These are phyloP conservation scores for Ceyx cyanopectus DNA, from an alignment of 2,113 vertebrate genomes.

Conservation along the genomic window DNA sequence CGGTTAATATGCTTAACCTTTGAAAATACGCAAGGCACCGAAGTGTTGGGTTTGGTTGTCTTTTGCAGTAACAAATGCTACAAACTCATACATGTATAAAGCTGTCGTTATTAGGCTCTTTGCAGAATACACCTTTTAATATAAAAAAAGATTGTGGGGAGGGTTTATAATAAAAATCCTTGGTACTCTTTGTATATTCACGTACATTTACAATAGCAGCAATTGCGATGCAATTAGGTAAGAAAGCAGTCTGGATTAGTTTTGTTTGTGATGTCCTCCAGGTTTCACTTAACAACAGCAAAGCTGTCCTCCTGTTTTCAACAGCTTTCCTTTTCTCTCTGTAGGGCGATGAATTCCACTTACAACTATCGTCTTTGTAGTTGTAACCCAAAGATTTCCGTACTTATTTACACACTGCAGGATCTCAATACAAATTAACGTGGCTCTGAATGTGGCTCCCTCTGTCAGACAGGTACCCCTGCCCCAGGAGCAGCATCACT, in stretches of 20 bases:
- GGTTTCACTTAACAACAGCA: background rate
- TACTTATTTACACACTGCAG: background rate
- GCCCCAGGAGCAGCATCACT: background rate
- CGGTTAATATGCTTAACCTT: background rate
- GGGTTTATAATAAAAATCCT: conserved; percentile 45
- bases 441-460: background rate
- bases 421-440: background rate
- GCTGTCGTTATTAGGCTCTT: conserved; percentile 51
- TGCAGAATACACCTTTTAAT: conserved; percentile 56
- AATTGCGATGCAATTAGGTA: background rate
- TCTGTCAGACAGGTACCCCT: background rate
- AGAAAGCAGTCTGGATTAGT: background rate
- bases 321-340: background rate
- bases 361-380: background rate
- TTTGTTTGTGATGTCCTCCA: background rate
- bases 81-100: conserved; percentile 46
- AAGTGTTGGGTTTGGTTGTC: conserved; percentile 17
- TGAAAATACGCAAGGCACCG: conserved; percentile 65
- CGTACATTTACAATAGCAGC: conserved; percentile 73
- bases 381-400: background rate
- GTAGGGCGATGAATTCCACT: background rate
- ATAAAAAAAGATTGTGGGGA: conserved; percentile 43
- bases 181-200: conserved; percentile 51
- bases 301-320: background rate
- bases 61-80: conserved; percentile 43